Conservation (phyloP, 2,113 vertebrate genomes). For the Tragelaphus imberbis region DNA sequence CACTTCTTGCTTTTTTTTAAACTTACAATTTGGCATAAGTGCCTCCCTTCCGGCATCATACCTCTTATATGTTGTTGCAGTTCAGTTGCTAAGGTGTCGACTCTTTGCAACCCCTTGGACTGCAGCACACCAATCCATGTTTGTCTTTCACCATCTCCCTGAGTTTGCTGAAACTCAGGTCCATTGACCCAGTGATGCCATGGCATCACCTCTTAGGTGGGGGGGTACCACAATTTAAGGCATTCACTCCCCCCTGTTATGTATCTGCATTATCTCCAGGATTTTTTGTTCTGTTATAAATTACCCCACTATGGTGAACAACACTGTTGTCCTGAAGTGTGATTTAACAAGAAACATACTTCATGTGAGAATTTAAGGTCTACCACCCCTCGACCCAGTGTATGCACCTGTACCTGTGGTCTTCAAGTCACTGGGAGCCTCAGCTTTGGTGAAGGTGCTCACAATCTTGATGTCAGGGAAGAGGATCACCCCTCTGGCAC, state of each 20-base stretch:
- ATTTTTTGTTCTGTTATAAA: background rate
- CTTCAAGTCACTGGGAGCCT: slow-evolving; percentile 71
- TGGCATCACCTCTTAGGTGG: background rate
- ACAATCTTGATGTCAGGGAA: slow-evolving; percentile 93
- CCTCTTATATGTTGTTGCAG: background rate
- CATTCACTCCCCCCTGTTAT: too few relatives aligned
- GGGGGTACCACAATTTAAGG: background rate
- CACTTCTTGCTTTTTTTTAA: background rate
- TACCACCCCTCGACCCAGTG: background rate
- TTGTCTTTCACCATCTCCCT: background rate
- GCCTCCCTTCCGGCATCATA: background rate
- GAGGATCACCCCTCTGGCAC: slow-evolving; percentile 82
- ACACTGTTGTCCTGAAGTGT: background rate
- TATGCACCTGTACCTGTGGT: slow-evolving; percentile 61
- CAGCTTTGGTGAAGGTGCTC: slow-evolving; percentile 88
- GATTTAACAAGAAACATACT: background rate
- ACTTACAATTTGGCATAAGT: background rate
- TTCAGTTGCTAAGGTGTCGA: background rate
- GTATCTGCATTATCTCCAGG: background rate
- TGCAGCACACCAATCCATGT: fast-evolving
- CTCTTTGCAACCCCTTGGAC: background rate
- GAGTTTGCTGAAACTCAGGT: background rate
- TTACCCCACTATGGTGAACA: background rate
- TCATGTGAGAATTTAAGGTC: background rate
- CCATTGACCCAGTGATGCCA: background rate